Conservation (phyloP, 1,140 invertebrate genomes). For the Drosophila kurseongensis region DNA sequence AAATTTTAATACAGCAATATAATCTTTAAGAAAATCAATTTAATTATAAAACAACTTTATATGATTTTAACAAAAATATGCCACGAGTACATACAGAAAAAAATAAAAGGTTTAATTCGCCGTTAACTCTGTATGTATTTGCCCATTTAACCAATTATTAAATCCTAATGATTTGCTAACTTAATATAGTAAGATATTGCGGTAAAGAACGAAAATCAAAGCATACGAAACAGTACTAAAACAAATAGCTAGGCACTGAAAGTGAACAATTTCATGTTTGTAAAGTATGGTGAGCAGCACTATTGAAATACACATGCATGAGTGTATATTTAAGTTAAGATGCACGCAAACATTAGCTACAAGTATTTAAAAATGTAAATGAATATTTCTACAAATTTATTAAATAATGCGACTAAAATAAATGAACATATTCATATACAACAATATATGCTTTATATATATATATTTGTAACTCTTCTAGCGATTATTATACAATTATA, state of each 20-base stretch:
- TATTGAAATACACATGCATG: conserved; percentile 17
- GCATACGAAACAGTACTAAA: conserved; percentile 70
- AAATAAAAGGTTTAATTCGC: conserved; percentile 30
- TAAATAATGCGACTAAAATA: conserved; percentile 58
- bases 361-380: conserved; percentile 64
- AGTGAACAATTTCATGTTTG: conserved; percentile 71
- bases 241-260: conserved; percentile 69
- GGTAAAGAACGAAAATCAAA: conserved; percentile 51
- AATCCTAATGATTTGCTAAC: conserved; percentile 45
- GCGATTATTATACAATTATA: too few relatives aligned
- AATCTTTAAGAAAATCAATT: conserved; percentile 29
- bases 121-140: conserved; percentile 27
- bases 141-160: conserved; percentile 28
- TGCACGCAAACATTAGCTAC: conserved; percentile 67
- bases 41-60: conserved; percentile 21
- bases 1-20: conserved; percentile 47
- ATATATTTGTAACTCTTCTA: too few relatives aligned
- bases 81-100: conserved; percentile 33
- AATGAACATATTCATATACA: conserved; percentile 47
- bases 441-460: not conserved
- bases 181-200: conserved; percentile 50
- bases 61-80: conserved; percentile 27
- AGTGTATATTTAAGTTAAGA: conserved; percentile 32
- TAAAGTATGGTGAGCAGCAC: conserved; percentile 28
- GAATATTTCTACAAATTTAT: conserved; percentile 72